phyloP scores from a whole-genome alignment of 2,888 invertebrate genomes.

The Lutraria lutraria region DNA sequence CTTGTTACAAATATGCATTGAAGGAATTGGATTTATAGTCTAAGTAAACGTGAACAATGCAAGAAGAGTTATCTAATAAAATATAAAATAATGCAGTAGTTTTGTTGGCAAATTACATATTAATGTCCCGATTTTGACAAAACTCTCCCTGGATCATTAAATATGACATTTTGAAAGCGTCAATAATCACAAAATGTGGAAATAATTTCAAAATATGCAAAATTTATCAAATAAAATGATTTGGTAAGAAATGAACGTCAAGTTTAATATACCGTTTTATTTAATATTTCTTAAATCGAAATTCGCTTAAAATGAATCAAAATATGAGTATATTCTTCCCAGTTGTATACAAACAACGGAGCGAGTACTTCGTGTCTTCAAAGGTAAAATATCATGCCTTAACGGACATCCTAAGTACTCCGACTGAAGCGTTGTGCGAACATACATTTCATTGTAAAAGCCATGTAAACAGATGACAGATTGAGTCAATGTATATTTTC shows the following conservation, averaged over 20 bases:
- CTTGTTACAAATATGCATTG: background rate
- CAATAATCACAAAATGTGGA: background rate
- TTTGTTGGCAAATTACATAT: background rate
- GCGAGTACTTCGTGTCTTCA: too few relatives aligned
- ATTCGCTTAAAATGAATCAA: too few relatives aligned
- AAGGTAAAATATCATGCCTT: too few relatives aligned
- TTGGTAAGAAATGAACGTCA: background rate
- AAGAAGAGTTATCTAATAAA: background rate
- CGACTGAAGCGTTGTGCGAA: too few relatives aligned
- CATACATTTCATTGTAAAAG: too few relatives aligned
- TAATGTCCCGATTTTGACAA: background rate
- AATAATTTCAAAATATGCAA: conserved; percentile 2
- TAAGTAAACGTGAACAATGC: background rate
- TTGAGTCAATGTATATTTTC: too few relatives aligned
- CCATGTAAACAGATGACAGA: too few relatives aligned
- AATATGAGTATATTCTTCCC: too few relatives aligned
- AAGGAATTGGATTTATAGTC: background rate
- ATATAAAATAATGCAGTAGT: background rate
- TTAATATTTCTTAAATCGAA: too few relatives aligned
- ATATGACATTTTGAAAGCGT: background rate
- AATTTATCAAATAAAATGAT: background rate
- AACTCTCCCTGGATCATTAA: background rate
- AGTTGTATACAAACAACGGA: too few relatives aligned
- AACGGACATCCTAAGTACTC: too few relatives aligned
- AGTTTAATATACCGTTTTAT: background rate